Base-by-base conservation (phyloP, 2,113 vertebrate species). In the Microtus pennsylvanicus region DNA sequence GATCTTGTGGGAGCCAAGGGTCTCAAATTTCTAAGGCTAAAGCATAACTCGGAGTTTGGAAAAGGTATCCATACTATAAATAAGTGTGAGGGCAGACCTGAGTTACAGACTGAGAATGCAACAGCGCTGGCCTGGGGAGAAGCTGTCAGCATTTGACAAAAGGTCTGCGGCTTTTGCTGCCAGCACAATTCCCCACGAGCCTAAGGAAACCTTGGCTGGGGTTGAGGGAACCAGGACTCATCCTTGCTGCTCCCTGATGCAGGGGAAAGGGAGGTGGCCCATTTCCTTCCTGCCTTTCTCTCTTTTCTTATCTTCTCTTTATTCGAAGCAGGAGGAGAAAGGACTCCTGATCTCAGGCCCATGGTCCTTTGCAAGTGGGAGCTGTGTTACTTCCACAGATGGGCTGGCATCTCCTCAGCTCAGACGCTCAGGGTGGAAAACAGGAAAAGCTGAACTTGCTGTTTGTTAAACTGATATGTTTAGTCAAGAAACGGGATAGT, bases 51-150 rank as follows among this genome's bases (percentile, higher is more conserved):
- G 33, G 92, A 97, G 96, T 90, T 95, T 50, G 33, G 86, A 91
- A 94, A 82, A 52, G 86, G 90, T 95, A 96, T 30, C 94, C 1
- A 75, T 55, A 69, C 90, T 98, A 67, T 69, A 89, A 97, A 97
- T 96, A 98, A 82, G 94, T 1, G 47, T 61, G 47, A 83, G 81
- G 7, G 16, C 35, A 55, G n/a, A 87, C 87, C 11, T 78, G 86
- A 82, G 74, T 96, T 95, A 74, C 80, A 96, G 94, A 93, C 77
- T 74, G 52, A 89, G 94, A 69, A 4, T 58, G 3, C 69, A 1
- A 45, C 0, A n/a, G 55, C 55, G 17, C 38, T 35, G 45, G 77
- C 47, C 45, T 42, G 47, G 81, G 38, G 91, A 80, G 91, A 42
- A 61, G 30, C 85, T 81, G 58, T 35, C 52, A 13, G 80, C 95